Conservation (phyloP, 1,140 invertebrate genomes). For the Eupristina koningsbergeri region DNA sequence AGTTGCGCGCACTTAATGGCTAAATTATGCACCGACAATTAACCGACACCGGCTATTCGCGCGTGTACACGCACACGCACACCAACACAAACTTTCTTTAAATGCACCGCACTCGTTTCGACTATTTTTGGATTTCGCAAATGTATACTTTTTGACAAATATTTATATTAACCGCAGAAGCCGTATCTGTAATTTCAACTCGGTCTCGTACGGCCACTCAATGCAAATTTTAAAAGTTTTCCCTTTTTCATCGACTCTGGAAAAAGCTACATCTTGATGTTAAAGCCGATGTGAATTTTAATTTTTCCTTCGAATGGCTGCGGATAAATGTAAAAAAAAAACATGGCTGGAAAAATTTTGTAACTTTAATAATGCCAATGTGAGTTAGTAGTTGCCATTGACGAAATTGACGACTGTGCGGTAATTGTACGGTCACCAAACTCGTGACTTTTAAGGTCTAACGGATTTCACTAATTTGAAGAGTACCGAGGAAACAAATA, state of each 20-base stretch:
- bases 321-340: too few species aligned
- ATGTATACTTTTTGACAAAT: neutral
- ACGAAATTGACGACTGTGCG: neutral
- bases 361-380: neutral
- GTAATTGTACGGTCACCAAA: neutral
- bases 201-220: neutral
- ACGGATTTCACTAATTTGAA: too few species aligned
- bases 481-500: too few species aligned
- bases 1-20: neutral
- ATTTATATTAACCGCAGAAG: neutral
- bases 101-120: neutral
- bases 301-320: neutral
- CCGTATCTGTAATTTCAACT: neutral
- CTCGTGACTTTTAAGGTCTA: too few species aligned
- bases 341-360: too few species aligned
- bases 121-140: neutral
- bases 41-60: too few species aligned
- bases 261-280: neutral
- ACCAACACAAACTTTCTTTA: neutral
- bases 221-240: neutral
- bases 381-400: neutral
- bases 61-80: too few species aligned
- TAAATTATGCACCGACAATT: neutral
- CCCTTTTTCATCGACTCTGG: neutral
- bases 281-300: neutral